Base-by-base conservation (phyloP, 1,140 invertebrate genomes). In the Drosophila ambigua region DNA sequence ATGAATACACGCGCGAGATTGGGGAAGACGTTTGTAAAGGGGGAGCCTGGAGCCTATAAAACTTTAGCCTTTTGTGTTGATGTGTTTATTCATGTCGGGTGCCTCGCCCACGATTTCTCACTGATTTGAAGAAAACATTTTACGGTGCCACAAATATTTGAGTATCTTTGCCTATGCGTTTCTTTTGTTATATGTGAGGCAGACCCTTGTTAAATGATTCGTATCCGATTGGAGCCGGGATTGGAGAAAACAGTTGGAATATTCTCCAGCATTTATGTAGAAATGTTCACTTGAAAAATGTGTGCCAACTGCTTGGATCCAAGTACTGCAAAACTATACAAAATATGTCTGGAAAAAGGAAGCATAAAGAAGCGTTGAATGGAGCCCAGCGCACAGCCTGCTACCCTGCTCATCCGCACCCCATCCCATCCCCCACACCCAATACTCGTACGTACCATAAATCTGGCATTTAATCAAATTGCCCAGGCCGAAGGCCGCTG, bases 51-150 rank as follows among this genome's bases (percentile, higher is more conserved):
- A 57, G 74, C 51, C 58, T 62, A 39, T 50, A 82, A 85, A 85
- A 85, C 50, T 87, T 85, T 81, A 66, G 65, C 74, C 78, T 51
- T 85, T 87, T 85, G 78, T 82, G 82, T 87, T 85, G 82, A 85
- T 85, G 82, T 85, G 78, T 87, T 85, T 85, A 85, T 85, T 85
- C 81, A 81, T 85, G 35, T 39, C 35, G 35, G 11, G 4, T 39
- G 35, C 23, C 67, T 65, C 13, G 63, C 54, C 59, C 57, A 58
- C 60, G 62, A 81, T 77, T 75, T 74, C 2, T 28, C 11, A 72
- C 82, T 87, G 82, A 85, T 85, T 84, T 63, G 28, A 39, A 4
- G 49, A n/a, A 41, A 59, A 31, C 49, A 72, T 66, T 78, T 77
- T 26, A 64, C 53, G 35, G 20, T 13, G 23, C 58, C 41, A 49